phyloP scores from a whole-genome alignment of 2,888 invertebrate species.

The Galerucella calmariensis region DNA sequence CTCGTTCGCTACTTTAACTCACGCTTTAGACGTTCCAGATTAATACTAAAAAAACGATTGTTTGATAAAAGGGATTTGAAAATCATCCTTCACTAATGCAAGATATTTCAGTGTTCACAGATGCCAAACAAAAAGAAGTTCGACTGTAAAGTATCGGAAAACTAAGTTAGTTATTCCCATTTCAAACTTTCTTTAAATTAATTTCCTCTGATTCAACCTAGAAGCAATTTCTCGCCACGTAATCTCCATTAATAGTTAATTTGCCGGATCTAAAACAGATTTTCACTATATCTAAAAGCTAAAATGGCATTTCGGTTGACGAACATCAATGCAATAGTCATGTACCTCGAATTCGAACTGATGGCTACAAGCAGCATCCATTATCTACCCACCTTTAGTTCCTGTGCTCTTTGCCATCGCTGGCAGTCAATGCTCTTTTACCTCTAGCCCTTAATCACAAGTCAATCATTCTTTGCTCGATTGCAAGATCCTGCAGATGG shows the following conservation, averaged over 20 bases:
- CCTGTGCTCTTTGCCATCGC: conserved; percentile 38
- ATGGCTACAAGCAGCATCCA: conserved; percentile 60
- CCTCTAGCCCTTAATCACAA: conserved; percentile 46
- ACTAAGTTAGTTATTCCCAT: no score
- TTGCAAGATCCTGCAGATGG: conserved; percentile 29
- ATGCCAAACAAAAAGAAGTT: no score
- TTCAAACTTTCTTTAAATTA: no score
- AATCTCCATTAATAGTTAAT: not conserved
- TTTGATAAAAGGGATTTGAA: no score
- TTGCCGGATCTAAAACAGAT: not conserved
- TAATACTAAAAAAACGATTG: no score
- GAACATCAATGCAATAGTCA: conserved; percentile 54
- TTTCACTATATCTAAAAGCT: conserved; percentile 19
- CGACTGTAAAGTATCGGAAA: no score
- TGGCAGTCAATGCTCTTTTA: conserved; percentile 45
- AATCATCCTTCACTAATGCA: no score
- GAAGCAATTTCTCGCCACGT: not conserved
- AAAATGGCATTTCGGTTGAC: conserved; percentile 21
- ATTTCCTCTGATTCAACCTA: not conserved
- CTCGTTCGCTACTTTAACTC: no score
- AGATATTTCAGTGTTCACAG: no score
- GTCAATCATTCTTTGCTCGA: conserved; percentile 50
- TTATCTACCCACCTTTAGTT: conserved; percentile 50
- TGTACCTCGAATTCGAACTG: conserved; percentile 58
- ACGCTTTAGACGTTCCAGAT: no score